Base-by-base conservation (phyloP, 1,140 invertebrate genomes). In the Octopus sinensis region DNA sequence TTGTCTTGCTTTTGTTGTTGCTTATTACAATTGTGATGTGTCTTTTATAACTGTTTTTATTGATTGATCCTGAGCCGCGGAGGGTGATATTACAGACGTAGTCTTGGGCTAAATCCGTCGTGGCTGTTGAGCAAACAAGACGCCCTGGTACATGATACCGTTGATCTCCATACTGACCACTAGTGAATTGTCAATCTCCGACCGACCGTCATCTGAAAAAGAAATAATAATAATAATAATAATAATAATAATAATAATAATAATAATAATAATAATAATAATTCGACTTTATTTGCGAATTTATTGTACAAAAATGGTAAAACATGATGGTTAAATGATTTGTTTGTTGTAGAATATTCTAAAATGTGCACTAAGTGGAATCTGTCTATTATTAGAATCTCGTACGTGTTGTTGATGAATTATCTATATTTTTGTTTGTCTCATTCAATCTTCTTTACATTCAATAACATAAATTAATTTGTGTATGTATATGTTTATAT, bases 111-210 rank as follows among this genome's bases (percentile, higher is more conserved):
- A 84, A 51, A 84, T 83, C 54, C 89, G 79, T 23, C 85, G 83
- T 23, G 86, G 88, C 77, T 89, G 88, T 77, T 91, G 89, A 10
- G 92, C 91, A 84, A 92, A 92, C 56, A 92, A 88, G 51, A 92
- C 90, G 10, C 92, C 92, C 83, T 92, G 92, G 83, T 92, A 92
- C 87, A 90, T 91, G 68, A 91, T 94, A 56, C 97, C 97, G 89
- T 99, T 98, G 71, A 99, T 93, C 90, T 99, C 97, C 94, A 99
- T 96, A 85, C 95, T 97, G 5, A 99, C 96, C 54, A 96, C 94
- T 73, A 99, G 91, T 23, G 97, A 97, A 87, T 94, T 95, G 86
- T 97, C 96, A 4, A 94, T 94, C 83, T 95, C 94, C 82, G 91
- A 89, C 77, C 92, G 86, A 10, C 92, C 91, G 85, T 93, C 92